A percentile compares a stretch with the other conserved stretches of the same genome.
These are phyloP conservation scores for Philereme transversata DNA, from an alignment of 2,888 invertebrate genomes.

Conservation along the genomic window DNA sequence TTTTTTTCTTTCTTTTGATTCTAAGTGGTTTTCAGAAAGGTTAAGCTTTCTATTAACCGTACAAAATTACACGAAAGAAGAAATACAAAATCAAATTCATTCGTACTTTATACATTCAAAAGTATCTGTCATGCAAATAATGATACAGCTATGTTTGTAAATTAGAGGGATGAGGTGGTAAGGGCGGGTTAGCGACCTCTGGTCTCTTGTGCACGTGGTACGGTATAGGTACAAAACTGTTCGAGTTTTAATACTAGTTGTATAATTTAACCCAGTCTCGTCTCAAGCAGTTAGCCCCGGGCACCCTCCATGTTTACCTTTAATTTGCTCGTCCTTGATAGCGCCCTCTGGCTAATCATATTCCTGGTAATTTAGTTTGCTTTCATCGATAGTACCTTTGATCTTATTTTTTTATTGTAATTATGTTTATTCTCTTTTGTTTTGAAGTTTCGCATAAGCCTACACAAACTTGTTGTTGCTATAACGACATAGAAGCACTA, in stretches of 20 bases:
- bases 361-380: slow-evolving; percentile 34
- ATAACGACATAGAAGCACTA: too few relatives aligned
- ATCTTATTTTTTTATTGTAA: slow-evolving; percentile 14
- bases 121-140: slow-evolving; percentile 29
- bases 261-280: slow-evolving; percentile 38
- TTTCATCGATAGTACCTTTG: slow-evolving; percentile 26
- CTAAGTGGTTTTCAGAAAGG: too few relatives aligned
- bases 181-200: slow-evolving; percentile 51
- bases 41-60: too few relatives aligned
- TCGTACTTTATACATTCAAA: background rate
- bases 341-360: slow-evolving; percentile 41
- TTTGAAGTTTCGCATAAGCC: too few relatives aligned
- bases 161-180: slow-evolving; percentile 47
- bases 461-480: too few relatives aligned
- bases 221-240: slow-evolving; percentile 43
- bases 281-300: slow-evolving; percentile 35
- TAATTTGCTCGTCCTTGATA: slow-evolving; percentile 49
- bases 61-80: too few relatives aligned
- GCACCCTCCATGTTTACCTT: slow-evolving; percentile 53
- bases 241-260: slow-evolving; percentile 38
- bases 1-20: too few relatives aligned
- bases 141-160: slow-evolving; percentile 39
- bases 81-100: background rate
- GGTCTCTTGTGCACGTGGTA: slow-evolving; percentile 53
- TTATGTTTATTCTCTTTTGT: background rate